Percentiles rank a stretch among this genome's conserved stretches.
Conservation (phyloP, 2,888 invertebrate species). For the Drosophila greeni region DNA sequence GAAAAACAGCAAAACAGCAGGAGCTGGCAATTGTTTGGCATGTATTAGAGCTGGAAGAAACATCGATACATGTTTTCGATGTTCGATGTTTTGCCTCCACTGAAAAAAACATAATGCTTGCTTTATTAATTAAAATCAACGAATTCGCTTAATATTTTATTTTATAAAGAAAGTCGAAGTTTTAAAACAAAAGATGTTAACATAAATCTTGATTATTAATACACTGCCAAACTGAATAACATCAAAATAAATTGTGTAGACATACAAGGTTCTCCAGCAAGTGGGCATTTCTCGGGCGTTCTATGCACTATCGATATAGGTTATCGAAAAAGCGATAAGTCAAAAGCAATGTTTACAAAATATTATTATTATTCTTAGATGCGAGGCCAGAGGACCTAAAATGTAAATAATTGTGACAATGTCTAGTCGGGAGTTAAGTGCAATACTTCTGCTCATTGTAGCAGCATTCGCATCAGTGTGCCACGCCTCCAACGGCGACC, state of each 20-base stretch:
- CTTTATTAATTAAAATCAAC: background rate
- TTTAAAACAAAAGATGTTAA: background rate
- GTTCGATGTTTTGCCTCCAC: background rate
- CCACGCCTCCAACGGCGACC: constrained; percentile 79
- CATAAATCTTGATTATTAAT: background rate
- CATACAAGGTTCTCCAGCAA: background rate
- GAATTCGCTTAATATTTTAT: background rate
- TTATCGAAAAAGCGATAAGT: constrained; percentile 2
- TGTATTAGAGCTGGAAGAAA: constrained; percentile 4
- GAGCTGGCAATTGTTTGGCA: constrained; percentile 27
- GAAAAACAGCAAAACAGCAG: constrained; percentile 47
- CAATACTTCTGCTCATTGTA: constrained; percentile 44
- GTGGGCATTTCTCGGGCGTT: background rate
- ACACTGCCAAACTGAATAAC: background rate
- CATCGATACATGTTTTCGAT: background rate
- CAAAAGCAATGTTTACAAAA: constrained; percentile 34
- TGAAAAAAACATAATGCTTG: no score
- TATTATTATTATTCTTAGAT: constrained; percentile 6
- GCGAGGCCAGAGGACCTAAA: background rate
- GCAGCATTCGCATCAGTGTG: constrained; percentile 15
- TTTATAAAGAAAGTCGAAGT: background rate
- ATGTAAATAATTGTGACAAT: constrained; percentile 29
- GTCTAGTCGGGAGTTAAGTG: constrained; percentile 40
- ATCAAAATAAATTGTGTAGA: background rate
- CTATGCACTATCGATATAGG: constrained; percentile 2